Evolutionary conservation across 2,888 invertebrate species (phyloP).

Genomic region (Listrodromus nycthemerus): DNA sequence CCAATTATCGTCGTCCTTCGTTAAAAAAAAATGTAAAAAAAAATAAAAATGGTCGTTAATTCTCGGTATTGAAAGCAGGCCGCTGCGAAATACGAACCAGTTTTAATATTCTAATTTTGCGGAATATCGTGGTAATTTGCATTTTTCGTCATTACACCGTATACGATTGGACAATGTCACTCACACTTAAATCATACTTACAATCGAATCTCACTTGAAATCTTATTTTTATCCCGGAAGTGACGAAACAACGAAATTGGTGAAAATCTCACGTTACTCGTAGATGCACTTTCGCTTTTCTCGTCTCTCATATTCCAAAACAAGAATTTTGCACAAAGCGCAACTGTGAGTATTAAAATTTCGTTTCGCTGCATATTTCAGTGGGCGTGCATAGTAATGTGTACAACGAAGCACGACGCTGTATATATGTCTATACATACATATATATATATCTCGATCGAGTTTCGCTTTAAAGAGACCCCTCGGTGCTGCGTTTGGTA

Average conservation of each 20-base stretch:
- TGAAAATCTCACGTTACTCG: constrained; percentile 3
- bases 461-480: constrained; percentile 34
- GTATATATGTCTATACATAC: background rate
- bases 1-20: constrained; percentile 40
- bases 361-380: constrained; percentile 32
- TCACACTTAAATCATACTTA: no score
- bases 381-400: background rate
- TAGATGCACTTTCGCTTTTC: constrained; percentile 34
- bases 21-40: constrained; percentile 5
- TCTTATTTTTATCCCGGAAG: background rate
- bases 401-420: constrained; percentile 10
- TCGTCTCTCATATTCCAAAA: constrained; percentile 1
- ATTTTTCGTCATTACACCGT: no score
- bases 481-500: constrained; percentile 5
- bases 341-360: constrained; percentile 43
- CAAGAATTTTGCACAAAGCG: constrained; percentile 35
- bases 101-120: background rate
- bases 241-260: no score
- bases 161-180: background rate
- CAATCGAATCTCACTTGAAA: background rate
- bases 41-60: background rate
- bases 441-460: constrained; percentile 25
- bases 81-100: background rate
- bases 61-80: background rate
- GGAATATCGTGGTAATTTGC: background rate